Percentiles rank a stretch among this genome's conserved stretches.
Evolutionary conservation across 2,113 vertebrate species (phyloP).

Genomic region (Misgurnus anguillicaudatus): DNA sequence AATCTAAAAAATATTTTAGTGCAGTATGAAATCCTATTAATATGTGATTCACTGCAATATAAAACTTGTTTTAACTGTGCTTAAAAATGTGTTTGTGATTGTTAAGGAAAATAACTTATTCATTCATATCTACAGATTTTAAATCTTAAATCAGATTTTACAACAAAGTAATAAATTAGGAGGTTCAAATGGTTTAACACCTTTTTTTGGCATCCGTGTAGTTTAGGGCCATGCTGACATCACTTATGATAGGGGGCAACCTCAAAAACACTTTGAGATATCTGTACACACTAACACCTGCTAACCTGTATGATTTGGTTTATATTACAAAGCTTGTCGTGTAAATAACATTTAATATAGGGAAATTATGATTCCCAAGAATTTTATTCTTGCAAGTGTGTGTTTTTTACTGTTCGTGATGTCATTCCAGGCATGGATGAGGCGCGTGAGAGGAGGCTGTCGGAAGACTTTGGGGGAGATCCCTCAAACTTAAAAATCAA

Average conservation of each 20-base stretch:
- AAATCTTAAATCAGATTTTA: not conserved
- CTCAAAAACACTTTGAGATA: constrained; percentile 1
- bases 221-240: not conserved
- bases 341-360: not conserved
- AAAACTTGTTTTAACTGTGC: not conserved
- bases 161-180: not conserved
- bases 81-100: not conserved
- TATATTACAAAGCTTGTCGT: not conserved
- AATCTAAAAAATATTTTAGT: not conserved
- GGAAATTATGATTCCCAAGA: not conserved
- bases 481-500: constrained; percentile 44
- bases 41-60: not conserved
- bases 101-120: not conserved
- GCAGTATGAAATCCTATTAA: too few species aligned
- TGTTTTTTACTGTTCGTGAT: constrained; percentile 19
- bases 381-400: not conserved
- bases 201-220: not conserved
- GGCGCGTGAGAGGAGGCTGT: constrained; percentile 45
- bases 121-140: too few species aligned
- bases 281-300: constrained; percentile 5
- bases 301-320: not conserved
- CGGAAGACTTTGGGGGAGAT: constrained; percentile 51
- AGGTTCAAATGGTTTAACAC: too few species aligned
- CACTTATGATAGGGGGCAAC: constrained; percentile 37
- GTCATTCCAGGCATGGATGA: constrained; percentile 45